These are phyloP conservation scores for Brachylomia viminalis DNA, from an alignment of 2,888 invertebrate species.

Conservation along the genomic window DNA sequence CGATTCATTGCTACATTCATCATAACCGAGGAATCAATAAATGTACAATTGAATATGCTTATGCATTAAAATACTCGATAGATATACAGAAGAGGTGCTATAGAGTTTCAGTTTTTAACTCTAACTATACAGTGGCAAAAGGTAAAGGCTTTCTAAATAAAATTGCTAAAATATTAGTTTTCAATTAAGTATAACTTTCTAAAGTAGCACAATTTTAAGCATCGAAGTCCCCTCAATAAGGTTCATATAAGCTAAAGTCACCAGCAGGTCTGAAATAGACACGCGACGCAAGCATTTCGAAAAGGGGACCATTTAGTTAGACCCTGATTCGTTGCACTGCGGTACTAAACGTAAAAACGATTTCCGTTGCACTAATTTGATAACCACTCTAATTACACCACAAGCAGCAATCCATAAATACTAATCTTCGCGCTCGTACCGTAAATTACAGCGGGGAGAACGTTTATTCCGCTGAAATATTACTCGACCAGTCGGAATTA, in stretches of 20 bases:
- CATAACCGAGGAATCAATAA: background rate
- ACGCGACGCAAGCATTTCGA: slow-evolving; percentile 16
- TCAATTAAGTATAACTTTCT: background rate
- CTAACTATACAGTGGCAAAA: background rate
- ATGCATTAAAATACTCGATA: background rate
- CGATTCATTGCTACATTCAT: too few relatives aligned
- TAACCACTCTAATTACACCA: slow-evolving; percentile 68
- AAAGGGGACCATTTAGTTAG: slow-evolving; percentile 18
- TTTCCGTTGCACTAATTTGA: slow-evolving; percentile 67
- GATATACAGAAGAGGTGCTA: background rate
- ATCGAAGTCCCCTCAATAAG: background rate
- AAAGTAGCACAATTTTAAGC: background rate
- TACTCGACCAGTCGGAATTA: slow-evolving; percentile 69
- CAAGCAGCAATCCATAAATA: slow-evolving; percentile 70
- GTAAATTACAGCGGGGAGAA: slow-evolving; percentile 69
- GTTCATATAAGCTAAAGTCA: slow-evolving; percentile 15
- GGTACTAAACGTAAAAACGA: slow-evolving; percentile 57
- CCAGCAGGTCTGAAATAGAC: slow-evolving; percentile 16
- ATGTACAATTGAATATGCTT: background rate
- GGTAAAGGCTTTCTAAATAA: too few relatives aligned
- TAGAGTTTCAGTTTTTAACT: background rate
- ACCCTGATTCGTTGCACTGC: slow-evolving; percentile 22
- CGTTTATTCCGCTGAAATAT: slow-evolving; percentile 74
- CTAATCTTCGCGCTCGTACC: slow-evolving; percentile 66
- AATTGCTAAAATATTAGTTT: slow-evolving; percentile 2